Evolutionary conservation across 2,113 vertebrate genomes (phyloP), one percentile per base, ranked within the genome.

Genomic region (Probosciger aterrimus): DNA sequence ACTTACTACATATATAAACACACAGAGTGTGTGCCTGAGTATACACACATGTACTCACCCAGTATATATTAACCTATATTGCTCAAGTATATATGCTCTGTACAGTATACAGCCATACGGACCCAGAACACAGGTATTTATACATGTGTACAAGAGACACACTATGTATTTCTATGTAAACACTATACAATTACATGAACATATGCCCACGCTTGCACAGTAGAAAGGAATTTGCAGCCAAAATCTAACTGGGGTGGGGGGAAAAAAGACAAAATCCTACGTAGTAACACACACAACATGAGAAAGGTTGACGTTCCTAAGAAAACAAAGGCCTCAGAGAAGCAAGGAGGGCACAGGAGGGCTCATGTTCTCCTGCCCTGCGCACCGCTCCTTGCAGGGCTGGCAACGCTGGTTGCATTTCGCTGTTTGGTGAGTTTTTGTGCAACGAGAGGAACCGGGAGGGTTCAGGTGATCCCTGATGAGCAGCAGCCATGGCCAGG

Each of bases 61-160:
- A 41, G 88, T 28, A 96, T 95, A 92, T 93, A 96, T 91, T 92
- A 94, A 91, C 84, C 81, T 90, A 30, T 94, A 97, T 93, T 97
- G 98, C 97, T 95, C 90, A 93, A 96, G 97, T 96, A 86, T 88
- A 97, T 95, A 88, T 41, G 96, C 82, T 96, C 82, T 78, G 82
- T 90, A 92, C 95, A 96, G 96, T 71, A 92, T 43, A 91, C 11
- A 96, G 67, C 84, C 97, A 55, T 78, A 95, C 33, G 10, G 67
- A 97, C 93, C 86, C 49, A 94, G 85, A 88, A 52, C 96, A 96
- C 24, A 24, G 74, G 78, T 77, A 93, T 95, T 95, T 88, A 64
- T 37, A 88, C 16, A 73, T 59, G 95, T 84, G 92, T 91, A 95
- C 96, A 94, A 80, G 59, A 73, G 62, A 76, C 85, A 39, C 15